A percentile compares a stretch with the other conserved stretches of the same genome.
Evolutionary conservation across 2,888 invertebrate genomes (phyloP).

Genomic region (Octodonta nipae): DNA sequence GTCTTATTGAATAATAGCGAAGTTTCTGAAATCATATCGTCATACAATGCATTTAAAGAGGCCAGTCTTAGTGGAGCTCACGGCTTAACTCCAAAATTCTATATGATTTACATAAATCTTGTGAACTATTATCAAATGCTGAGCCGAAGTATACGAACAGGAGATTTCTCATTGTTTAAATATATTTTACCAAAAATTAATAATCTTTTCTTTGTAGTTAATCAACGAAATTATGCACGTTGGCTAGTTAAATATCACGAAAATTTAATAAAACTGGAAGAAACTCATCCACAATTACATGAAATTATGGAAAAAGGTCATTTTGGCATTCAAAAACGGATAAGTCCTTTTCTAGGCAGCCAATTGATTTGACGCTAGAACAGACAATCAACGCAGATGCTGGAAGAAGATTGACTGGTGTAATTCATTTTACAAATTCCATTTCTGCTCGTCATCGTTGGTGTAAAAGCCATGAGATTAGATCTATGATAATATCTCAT

Average conservation of each 20-base stretch:
- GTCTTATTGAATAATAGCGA: conserved; percentile 3
- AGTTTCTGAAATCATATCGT: conserved; percentile 2
- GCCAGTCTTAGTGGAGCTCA: conserved; percentile 4
- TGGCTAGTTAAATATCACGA: conserved; percentile 15
- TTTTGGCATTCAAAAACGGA: conserved; percentile 11
- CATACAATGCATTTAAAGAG: conserved; percentile 4
- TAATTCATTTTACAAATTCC: conserved; percentile 7
- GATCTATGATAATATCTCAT: conserved; percentile 9
- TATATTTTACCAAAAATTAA: conserved; percentile 15
- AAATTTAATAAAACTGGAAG: conserved; percentile 9
- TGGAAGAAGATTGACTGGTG: background rate
- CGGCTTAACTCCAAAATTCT: conserved; percentile 10
- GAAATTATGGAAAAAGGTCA: conserved; percentile 8
- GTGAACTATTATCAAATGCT: conserved; percentile 20
- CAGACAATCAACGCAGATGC: conserved; percentile 12
- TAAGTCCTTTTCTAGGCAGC: conserved; percentile 9
- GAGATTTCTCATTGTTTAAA: conserved; percentile 19
- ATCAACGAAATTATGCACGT: conserved; percentile 12
- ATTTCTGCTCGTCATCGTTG: conserved; percentile 14
- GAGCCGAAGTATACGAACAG: conserved; percentile 20
- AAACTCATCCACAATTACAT: conserved; percentile 8
- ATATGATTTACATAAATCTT: conserved; percentile 20
- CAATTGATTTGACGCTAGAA: conserved; percentile 13
- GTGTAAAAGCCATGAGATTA: conserved; percentile 11
- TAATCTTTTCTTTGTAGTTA: conserved; percentile 9